Evolutionary conservation across 2,888 invertebrate genomes (phyloP), one percentile per base, ranked within the genome.

Genomic region (Hydroisotoma schaefferi): DNA sequence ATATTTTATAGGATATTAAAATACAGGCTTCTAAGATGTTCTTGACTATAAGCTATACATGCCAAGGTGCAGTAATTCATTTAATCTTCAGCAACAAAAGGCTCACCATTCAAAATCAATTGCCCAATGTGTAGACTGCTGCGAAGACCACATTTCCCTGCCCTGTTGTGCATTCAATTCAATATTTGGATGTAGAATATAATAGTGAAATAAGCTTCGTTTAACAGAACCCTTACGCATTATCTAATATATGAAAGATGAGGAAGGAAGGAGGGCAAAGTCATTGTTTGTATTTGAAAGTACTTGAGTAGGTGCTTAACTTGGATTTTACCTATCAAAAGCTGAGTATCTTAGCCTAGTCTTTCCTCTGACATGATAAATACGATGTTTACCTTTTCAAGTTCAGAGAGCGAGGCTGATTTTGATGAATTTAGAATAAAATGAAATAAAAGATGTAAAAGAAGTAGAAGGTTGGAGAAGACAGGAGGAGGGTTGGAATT

Each of bases 401-500:
- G 40, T 40, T 20, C 40, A 40, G n/a, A n/a, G n/a, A n/a, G n/a
- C n/a, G n/a, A n/a, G n/a, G 22, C 12, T 37, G 23, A 52, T 52
- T 52, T 52, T 25, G 37, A 52, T 52, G 37, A 52, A 29, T 52
- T 52, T 20, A 18, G 4, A 4, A 40, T 15, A 40, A 20, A 40
- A 40, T 40, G 4, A 18, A 15, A 5, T 40, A 15, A 8, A 40
- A n/a, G n/a, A n/a, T n/a, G n/a, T 15, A 40, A 40, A 40, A 40
- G 8, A 15, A 15, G 15, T 18, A 40, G 40, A 40, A 40, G 40
- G 40, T 18, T 40, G 40, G 40, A 40, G 33, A 15, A 15, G n/a
- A n/a, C n/a, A n/a, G 33, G 33, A 33, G 40, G 51, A 52, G 29
- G 37, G 29, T 37, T 52, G 22, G 29, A 8, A 52, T 52, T 52